Conservation (phyloP, 2,113 vertebrate species). For the Ranitomeya imitator region DNA sequence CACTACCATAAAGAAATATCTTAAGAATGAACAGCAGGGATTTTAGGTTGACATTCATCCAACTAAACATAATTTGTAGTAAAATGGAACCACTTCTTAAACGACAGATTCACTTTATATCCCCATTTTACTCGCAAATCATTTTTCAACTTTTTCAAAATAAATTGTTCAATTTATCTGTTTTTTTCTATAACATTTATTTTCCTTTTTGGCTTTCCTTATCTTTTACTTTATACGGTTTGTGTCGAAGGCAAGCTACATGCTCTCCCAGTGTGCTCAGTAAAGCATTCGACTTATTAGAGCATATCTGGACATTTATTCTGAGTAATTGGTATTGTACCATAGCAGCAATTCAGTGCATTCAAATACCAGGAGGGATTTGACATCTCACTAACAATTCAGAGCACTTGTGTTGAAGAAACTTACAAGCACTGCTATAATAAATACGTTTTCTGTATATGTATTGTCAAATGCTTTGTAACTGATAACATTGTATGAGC, state of each 20-base stretch:
- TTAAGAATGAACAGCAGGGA: too few relatives aligned
- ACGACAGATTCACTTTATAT: not conserved
- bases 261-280: conserved; percentile 36
- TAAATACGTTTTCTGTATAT: not conserved
- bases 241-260: conserved; percentile 29
- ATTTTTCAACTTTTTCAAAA: not conserved
- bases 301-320: conserved; percentile 50
- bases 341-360: conserved; percentile 38
- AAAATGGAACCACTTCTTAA: not conserved
- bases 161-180: not conserved
- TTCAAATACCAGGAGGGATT: conserved; percentile 44
- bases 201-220: not conserved
- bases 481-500: not conserved
- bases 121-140: not conserved
- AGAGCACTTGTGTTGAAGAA: conserved; percentile 27
- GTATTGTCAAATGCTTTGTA: conserved; percentile 22
- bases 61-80: not conserved
- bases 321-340: conserved; percentile 50
- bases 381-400: conserved; percentile 48
- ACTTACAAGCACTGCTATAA: conserved; percentile 22
- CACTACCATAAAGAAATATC: too few relatives aligned
- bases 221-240: not conserved
- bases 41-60: too few relatives aligned
- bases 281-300: conserved; percentile 46
- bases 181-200: not conserved